Percentiles rank a stretch among this genome's conserved stretches.
Conservation (phyloP, 2,888 invertebrate species). For the Apomyelois bistriatella region DNA sequence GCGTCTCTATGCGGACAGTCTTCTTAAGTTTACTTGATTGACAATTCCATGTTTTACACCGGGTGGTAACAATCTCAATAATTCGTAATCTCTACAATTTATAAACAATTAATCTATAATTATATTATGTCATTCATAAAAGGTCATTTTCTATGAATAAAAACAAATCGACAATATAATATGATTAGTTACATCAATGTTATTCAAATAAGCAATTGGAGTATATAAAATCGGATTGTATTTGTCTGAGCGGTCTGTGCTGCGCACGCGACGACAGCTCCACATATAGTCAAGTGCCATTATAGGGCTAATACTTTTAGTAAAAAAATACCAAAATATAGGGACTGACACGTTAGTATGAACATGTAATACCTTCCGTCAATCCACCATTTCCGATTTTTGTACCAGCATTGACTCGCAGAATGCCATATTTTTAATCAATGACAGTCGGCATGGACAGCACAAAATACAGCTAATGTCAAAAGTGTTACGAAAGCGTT, state of each 20-base stretch:
- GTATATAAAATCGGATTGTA: slow-evolving; percentile 49
- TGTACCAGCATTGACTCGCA: slow-evolving; percentile 1
- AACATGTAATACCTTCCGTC: neutral
- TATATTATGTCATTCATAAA: slow-evolving; percentile 71
- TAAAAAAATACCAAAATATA: neutral
- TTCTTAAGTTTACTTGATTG: slow-evolving; percentile 33
- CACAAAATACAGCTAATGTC: slow-evolving; percentile 24
- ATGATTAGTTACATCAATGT: slow-evolving; percentile 37
- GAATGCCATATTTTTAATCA: neutral
- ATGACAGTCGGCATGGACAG: neutral
- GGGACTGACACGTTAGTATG: neutral
- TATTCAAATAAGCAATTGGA: slow-evolving; percentile 51
- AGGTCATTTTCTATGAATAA: slow-evolving; percentile 62
- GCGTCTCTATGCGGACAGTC: slow-evolving; percentile 43
- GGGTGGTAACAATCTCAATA: slow-evolving; percentile 77
- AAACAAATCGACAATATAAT: slow-evolving; percentile 57
- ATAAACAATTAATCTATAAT: slow-evolving; percentile 68
- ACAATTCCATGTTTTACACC: slow-evolving; percentile 58
- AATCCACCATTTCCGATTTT: neutral
- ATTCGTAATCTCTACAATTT: slow-evolving; percentile 68
- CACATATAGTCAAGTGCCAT: neutral
- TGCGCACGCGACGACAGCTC: neutral
- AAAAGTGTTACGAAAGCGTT: slow-evolving; percentile 46
- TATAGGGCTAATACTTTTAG: neutral
- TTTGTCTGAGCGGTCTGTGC: slow-evolving; percentile 16